Percentiles rank a stretch among this genome's conserved stretches.
Conservation (phyloP, 23 tunicate genomes). For the Botrylloides violaceus region DNA sequence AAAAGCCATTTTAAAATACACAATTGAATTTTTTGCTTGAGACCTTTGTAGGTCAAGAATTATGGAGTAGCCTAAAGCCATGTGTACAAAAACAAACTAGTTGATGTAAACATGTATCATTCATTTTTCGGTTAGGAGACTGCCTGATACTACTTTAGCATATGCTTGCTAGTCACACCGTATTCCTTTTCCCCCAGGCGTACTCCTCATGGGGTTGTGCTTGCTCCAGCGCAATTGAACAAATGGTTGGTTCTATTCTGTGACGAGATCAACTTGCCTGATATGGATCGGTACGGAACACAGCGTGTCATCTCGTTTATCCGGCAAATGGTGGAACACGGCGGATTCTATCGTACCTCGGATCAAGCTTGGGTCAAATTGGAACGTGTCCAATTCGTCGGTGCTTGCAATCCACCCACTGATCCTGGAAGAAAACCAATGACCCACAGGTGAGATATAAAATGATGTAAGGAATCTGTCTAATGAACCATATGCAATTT, state of each 20-base stretch:
- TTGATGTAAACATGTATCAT: no score
- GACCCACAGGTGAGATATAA: constrained; percentile 43
- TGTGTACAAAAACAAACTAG: no score
- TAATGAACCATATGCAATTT: no score
- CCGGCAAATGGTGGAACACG: constrained; percentile 93
- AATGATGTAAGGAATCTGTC: background rate
- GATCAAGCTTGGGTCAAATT: constrained; percentile 81
- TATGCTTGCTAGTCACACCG: no score
- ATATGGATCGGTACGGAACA: constrained; percentile 94
- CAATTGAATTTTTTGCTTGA: no score
- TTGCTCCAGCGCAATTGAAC: constrained; percentile 95
- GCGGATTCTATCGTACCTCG: constrained; percentile 89
- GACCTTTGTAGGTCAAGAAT: no score
- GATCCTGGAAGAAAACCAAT: constrained; percentile 98
- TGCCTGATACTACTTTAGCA: no score
- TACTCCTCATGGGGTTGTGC: constrained; percentile 86
- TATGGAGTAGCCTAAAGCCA: no score
- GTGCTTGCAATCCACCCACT: constrained; percentile 99
- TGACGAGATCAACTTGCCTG: constrained; percentile 98
- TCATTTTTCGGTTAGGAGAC: no score
- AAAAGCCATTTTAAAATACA: no score
- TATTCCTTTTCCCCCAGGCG: constrained; percentile 37
- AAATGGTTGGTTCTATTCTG: constrained; percentile 98
- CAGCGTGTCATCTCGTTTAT: constrained; percentile 94
- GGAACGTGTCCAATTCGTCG: constrained; percentile 93